Conservation (phyloP, 2,888 invertebrate genomes). For the Agrotis ipsilon region DNA sequence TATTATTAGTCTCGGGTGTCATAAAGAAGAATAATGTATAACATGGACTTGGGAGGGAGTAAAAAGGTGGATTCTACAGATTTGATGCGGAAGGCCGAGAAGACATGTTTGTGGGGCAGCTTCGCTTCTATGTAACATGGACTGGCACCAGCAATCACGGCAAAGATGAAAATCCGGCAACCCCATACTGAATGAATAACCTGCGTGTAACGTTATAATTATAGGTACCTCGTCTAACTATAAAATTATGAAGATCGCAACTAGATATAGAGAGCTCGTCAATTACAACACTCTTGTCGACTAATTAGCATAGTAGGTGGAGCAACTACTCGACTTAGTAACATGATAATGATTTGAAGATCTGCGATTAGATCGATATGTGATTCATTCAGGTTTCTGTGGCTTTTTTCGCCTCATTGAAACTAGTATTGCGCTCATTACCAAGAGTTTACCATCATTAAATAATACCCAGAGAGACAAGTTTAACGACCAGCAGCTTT, state of each 20-base stretch:
- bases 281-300: background rate
- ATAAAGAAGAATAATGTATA: constrained; percentile 1
- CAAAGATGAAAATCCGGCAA: background rate
- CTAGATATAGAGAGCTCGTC: constrained; percentile 16
- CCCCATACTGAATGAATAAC: background rate
- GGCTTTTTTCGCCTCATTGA: background rate
- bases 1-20: background rate
- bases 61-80: background rate
- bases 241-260: constrained; percentile 1
- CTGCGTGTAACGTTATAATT: background rate
- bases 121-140: too few relatives aligned
- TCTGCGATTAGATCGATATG: constrained; percentile 18
- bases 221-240: too few relatives aligned
- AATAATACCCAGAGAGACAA: background rate
- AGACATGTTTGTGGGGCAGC: background rate
- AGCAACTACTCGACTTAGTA: background rate
- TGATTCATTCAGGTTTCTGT: constrained; percentile 5
- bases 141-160: too few relatives aligned
- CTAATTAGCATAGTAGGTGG: constrained; percentile 22
- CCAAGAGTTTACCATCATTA: constrained; percentile 15
- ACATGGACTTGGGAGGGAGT: background rate
- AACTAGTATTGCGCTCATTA: constrained; percentile 27
- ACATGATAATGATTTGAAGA: constrained; percentile 26
- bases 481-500: background rate
- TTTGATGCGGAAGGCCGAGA: background rate